Evolutionary conservation across 2,797 vertebrate genomes (phyloP), one percentile per base, ranked within the genome.

Genomic region (Glossophaga mutica): DNA sequence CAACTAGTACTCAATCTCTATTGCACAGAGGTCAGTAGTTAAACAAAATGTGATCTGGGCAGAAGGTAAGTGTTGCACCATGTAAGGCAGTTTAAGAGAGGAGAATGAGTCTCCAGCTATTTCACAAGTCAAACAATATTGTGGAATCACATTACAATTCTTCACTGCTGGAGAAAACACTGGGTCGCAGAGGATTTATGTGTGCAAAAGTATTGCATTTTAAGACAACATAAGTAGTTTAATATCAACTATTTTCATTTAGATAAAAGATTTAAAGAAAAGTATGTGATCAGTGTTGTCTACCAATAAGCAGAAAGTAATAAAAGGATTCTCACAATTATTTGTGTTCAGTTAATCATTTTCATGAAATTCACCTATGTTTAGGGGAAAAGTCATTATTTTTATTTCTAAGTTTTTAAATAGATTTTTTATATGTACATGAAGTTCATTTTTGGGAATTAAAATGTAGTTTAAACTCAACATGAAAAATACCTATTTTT

Each of bases 1-100:
- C 87, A 95, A 96, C 74, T 96, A 97, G 21, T 79, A 92, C 89
- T 98, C 98, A 97, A 98, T 98, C 96, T 98, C 94, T 97, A 94
- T 98, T 97, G 97, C 90, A 91, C 96, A 94, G 91, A 97, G 96
- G 96, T 98, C 93, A 97, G 95, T 98, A 97, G 98, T 97, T 95
- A 96, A 97, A 96, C 22, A 37, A 32, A 97, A 97, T 18, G 92
- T 97, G 96, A 96, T 96, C 98, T 96, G 73, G 92, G 65, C 74
- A 97, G 91, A 89, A 92, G 92, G 91, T 86, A 97, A 83, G 79
- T 97, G 76, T 94, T 97, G 93, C 98, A 97, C 90, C 96, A 94
- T 90, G 68, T 78, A 96, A 97, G 87, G 55, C 87, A 73, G 0
- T 97, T 96, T 95, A 96, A 94, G 84, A 37, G n/a, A 92, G 19